A percentile compares a stretch with the other conserved stretches of the same genome.
Conservation (phyloP, 2,113 vertebrate species). For the Nothobranchius furzeri region DNA sequence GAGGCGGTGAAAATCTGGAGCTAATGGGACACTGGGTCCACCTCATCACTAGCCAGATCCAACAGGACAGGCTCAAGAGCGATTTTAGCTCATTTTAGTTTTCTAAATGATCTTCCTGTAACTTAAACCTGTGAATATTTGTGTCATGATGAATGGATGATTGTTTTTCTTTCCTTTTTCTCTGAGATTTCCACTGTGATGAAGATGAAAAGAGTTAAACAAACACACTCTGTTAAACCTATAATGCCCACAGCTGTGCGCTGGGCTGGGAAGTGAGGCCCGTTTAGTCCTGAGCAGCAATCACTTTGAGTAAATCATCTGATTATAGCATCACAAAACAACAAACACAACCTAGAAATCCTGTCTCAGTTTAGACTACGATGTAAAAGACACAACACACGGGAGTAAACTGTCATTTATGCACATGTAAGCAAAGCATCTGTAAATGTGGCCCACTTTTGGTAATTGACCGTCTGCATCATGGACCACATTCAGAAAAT, state of each 20-base stretch:
- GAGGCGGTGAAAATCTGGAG: conserved; percentile 74
- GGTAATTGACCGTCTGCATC: conserved; percentile 59
- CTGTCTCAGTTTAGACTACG: conserved; percentile 71
- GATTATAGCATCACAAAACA: conserved; percentile 44
- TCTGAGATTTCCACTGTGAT: not conserved
- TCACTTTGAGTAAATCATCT: conserved; percentile 65
- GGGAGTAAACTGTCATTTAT: conserved; percentile 62
- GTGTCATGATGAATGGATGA: not conserved
- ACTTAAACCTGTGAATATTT: not conserved
- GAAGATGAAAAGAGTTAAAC: conserved; percentile 9
- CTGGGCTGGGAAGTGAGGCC: conserved; percentile 53
- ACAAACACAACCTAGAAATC: conserved; percentile 49
- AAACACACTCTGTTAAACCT: conserved; percentile 56
- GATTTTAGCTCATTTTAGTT: conserved; percentile 79
- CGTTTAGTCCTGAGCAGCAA: conserved; percentile 60
- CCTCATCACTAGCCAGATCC: conserved; percentile 80
- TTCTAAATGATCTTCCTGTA: conserved; percentile 31
- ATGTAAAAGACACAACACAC: conserved; percentile 73
- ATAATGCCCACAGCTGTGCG: conserved; percentile 46
- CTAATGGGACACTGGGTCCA: conserved; percentile 80
- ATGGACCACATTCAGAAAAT: conserved; percentile 56
- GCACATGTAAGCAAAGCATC: conserved; percentile 58
- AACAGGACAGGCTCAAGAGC: conserved; percentile 71
- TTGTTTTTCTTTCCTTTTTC: not conserved
- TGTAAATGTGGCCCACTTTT: conserved; percentile 59